phyloP scores from a whole-genome alignment of 2,797 vertebrate species.

The Lagocephalus sceleratus region DNA sequence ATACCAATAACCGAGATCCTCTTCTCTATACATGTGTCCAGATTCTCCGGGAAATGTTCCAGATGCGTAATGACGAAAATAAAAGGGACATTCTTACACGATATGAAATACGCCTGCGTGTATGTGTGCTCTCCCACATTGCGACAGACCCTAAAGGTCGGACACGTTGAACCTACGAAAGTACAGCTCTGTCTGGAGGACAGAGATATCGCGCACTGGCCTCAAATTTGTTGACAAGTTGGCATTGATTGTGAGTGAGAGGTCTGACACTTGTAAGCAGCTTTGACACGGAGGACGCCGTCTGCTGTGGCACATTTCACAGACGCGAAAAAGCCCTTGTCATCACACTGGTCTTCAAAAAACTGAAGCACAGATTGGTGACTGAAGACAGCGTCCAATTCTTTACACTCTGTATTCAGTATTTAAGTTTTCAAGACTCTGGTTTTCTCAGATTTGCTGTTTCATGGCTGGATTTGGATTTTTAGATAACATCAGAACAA shows the following conservation, averaged over 20 bases:
- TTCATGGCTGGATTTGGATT: too few relatives aligned
- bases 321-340: constrained; percentile 31
- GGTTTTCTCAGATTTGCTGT: too few relatives aligned
- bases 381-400: neutral
- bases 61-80: too few relatives aligned
- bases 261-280: constrained; percentile 32
- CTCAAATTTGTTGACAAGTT: constrained; percentile 27
- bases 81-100: too few relatives aligned
- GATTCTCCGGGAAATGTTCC: too few relatives aligned
- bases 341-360: constrained; percentile 21
- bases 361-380: constrained; percentile 2
- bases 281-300: constrained; percentile 26
- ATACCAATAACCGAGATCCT: constrained; percentile 37
- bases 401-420: neutral
- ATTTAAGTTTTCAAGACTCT: too few relatives aligned
- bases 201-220: constrained; percentile 11
- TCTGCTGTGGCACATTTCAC: constrained; percentile 19
- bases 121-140: too few relatives aligned
- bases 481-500: too few relatives aligned
- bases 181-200: constrained; percentile 9
- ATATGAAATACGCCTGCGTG: too few relatives aligned
- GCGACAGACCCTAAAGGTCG: too few relatives aligned
- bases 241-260: constrained; percentile 18
- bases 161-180: too few relatives aligned
- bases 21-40: neutral